Evolutionary conservation across 2,888 invertebrate genomes (phyloP).

Genomic region (Epistrophe grossulariae): DNA sequence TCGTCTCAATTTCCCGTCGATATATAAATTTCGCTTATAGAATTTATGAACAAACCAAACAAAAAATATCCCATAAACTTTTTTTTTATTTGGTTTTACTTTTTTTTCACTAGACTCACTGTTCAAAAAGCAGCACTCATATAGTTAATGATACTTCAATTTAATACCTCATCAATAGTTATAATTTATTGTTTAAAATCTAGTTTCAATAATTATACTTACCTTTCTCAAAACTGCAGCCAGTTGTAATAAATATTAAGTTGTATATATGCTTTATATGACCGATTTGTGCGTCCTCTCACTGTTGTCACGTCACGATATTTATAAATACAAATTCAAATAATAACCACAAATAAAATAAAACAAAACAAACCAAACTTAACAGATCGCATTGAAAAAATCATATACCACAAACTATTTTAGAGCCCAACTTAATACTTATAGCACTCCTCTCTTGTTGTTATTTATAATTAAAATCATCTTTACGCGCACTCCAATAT

Average conservation of each 20-base stretch:
- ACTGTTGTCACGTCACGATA: conserved; percentile 71
- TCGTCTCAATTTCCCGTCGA: too few species aligned
- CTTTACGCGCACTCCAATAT: not conserved
- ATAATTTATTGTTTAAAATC: conserved; percentile 1
- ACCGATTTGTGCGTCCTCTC: conserved; percentile 67
- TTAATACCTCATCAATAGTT: conserved; percentile 45
- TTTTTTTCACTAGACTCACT: conserved; percentile 25
- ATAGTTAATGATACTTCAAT: conserved; percentile 21
- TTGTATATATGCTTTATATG: conserved; percentile 38
- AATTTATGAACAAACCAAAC: too few species aligned
- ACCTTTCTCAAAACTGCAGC: conserved; percentile 36
- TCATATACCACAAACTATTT: conserved; percentile 15
- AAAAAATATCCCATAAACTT: too few species aligned
- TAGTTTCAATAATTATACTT: conserved; percentile 47
- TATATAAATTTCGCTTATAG: too few species aligned
- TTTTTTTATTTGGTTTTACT: not conserved
- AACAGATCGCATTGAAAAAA: conserved; percentile 41
- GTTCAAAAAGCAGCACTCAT: not conserved
- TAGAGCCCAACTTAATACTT: not conserved
- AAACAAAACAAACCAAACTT: not conserved
- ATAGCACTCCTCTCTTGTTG: conserved; percentile 1
- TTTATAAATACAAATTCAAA: conserved; percentile 44
- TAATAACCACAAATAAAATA: conserved; percentile 47
- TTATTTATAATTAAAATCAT: conserved; percentile 46
- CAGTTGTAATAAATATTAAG: conserved; percentile 15